These are phyloP conservation scores for Chouioia cunea DNA, from an alignment of 2,888 invertebrate species.

Conservation along the genomic window DNA sequence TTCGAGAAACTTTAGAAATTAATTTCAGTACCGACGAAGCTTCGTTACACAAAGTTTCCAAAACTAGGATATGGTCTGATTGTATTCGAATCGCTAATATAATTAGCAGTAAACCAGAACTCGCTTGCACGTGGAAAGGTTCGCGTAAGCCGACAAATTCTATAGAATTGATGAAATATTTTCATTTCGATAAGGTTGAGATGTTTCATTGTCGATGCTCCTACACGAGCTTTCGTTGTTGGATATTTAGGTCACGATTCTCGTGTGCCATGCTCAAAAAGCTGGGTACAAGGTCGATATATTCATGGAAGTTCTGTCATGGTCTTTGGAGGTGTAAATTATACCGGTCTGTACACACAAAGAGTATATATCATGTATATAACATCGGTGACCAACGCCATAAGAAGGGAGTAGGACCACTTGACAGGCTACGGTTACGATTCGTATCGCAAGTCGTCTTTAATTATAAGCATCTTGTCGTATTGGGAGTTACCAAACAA, in stretches of 20 bases:
- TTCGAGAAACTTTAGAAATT: slow-evolving; percentile 23
- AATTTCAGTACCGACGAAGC: slow-evolving; percentile 48
- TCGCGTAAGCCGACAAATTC: slow-evolving; percentile 26
- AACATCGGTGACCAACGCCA: slow-evolving; percentile 42
- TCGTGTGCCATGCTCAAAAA: slow-evolving; percentile 47
- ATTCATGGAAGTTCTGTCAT: slow-evolving; percentile 10
- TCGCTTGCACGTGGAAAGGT: slow-evolving; percentile 48
- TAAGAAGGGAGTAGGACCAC: slow-evolving; percentile 38
- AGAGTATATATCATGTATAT: slow-evolving; percentile 25
- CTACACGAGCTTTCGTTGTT: slow-evolving; percentile 45
- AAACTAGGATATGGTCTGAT: slow-evolving; percentile 50
- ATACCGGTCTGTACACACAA: slow-evolving; percentile 36
- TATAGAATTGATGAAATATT: slow-evolving; percentile 21
- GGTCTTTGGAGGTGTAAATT: slow-evolving; percentile 25
- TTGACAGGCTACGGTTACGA: slow-evolving; percentile 24
- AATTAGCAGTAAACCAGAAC: slow-evolving; percentile 38
- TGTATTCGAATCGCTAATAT: slow-evolving; percentile 47
- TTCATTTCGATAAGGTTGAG: slow-evolving; percentile 27
- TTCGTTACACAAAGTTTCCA: slow-evolving; percentile 26
- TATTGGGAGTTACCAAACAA: slow-evolving; percentile 40
- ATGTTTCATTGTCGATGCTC: slow-evolving; percentile 50
- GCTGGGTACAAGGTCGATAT: slow-evolving; percentile 39
- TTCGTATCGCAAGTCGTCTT: slow-evolving; percentile 41
- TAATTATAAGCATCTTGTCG: slow-evolving; percentile 45
- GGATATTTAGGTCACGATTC: slow-evolving; percentile 46